Evolutionary conservation across 2,888 invertebrate genomes (phyloP), one percentile per base, ranked within the genome.

Genomic region (Syrista parreyssii): DNA sequence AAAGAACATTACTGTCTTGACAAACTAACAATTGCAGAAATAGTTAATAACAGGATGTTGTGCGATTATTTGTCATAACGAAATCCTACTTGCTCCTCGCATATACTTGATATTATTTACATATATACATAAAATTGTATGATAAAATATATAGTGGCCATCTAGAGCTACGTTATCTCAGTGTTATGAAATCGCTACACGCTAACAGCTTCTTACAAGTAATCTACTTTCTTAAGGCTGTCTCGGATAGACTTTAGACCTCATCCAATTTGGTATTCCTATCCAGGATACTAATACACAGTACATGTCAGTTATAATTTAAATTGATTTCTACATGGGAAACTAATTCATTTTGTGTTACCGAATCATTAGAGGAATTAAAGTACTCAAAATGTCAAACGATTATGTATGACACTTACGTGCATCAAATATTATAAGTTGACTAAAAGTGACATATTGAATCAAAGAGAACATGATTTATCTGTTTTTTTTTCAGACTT

Each of bases 101-200:
- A 23, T 34, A 32, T 74, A 35, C 23, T 75, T 32, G 33, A 4
- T 72, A 84, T 77, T 84, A 85, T 88, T 86, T 88, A 88, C 88
- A 88, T 88, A 88, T 88, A 76, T 88, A 88, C 88, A 89, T 76
- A 78, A 79, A 82, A 83, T 83, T 80, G 85, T 87, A 85, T 89
- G 89, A 88, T 89, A 89, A 89, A 89, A 89, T 89, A 88, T 88
- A 88, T 85, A 79, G 84, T 82, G 82, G 85, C 85, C 80, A 85
- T 82, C 86, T 86, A 88, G 80, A 81, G 76, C 82, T 82, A 84
- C 80, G 68, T 80, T 77, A 76, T 69, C 79, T 79, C 73, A 83
- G 71, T 80, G 78, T 83, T 79, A 68, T 36, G 73, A 83, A 74
- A 78, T 68, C 78, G 78, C 74, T 79, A 74, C 81, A 78, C 81